Evolutionary conservation across 1,140 invertebrate genomes (phyloP).

Genomic region (Diabrotica undecimpunctata): DNA sequence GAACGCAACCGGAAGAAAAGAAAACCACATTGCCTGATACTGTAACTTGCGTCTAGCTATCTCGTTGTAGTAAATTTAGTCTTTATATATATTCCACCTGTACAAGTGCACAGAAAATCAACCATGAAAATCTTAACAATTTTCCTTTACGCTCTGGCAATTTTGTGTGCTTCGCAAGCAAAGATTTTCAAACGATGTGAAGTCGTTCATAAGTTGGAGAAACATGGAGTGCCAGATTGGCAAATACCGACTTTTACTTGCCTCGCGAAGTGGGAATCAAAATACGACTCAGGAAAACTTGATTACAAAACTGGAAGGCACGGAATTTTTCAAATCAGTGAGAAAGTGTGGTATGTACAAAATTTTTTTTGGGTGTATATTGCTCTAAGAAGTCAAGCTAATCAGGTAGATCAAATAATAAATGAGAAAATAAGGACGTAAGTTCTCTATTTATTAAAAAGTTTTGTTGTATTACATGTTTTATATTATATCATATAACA

Average conservation of each 20-base stretch:
- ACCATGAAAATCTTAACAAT: not conserved
- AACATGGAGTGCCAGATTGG: constrained; percentile 10
- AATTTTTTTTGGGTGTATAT: too few relatives aligned
- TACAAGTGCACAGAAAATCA: not conserved
- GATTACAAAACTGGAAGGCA: constrained; percentile 10
- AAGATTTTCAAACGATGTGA: constrained; percentile 4
- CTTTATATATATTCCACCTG: too few relatives aligned
- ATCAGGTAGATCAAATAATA: too few relatives aligned
- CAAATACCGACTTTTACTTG: constrained; percentile 7
- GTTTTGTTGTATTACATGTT: too few relatives aligned
- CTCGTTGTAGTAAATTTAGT: too few relatives aligned
- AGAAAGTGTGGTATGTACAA: constrained; percentile 1
- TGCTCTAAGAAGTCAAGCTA: too few relatives aligned
- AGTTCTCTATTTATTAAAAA: too few relatives aligned
- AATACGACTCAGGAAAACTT: not conserved
- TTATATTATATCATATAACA: too few relatives aligned
- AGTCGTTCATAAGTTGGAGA: constrained; percentile 3
- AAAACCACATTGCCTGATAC: too few relatives aligned
- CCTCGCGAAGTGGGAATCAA: constrained; percentile 4
- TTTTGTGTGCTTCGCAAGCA: not conserved
- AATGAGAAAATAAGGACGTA: too few relatives aligned
- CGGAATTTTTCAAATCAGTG: constrained; percentile 9
- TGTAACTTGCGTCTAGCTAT: too few relatives aligned
- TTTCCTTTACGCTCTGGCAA: not conserved
- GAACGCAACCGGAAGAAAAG: too few relatives aligned